These are phyloP conservation scores for Notarius lentiginosus DNA, from an alignment of 2,113 vertebrate species.

Conservation along the genomic window DNA sequence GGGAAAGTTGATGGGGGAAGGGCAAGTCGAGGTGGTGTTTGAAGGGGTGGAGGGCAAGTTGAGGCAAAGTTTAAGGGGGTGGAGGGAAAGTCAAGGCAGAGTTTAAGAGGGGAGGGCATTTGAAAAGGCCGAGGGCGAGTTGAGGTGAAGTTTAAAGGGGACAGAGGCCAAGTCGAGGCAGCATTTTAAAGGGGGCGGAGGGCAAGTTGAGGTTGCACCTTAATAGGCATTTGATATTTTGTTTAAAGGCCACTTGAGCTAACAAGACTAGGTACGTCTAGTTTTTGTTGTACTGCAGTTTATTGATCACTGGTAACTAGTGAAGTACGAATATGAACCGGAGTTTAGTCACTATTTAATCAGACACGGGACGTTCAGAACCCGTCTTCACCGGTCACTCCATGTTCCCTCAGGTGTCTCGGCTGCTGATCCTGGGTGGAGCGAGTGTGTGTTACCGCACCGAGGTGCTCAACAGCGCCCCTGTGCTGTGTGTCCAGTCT, in stretches of 20 bases:
- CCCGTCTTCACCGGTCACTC: not conserved
- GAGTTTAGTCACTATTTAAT: not conserved
- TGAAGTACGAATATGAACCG: not conserved
- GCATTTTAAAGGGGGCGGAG: not conserved
- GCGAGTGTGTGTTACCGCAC: conserved; percentile 93
- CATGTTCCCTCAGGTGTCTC: conserved; percentile 82
- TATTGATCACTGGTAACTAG: not conserved
- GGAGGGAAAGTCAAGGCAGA: too few relatives aligned
- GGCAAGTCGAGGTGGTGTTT: too few relatives aligned
- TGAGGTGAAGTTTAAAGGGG: too few relatives aligned
- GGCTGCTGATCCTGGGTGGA: conserved; percentile 90
- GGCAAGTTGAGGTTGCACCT: too few relatives aligned
- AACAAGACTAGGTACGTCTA: not conserved
- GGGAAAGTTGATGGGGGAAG: too few relatives aligned
- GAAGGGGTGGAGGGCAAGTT: not conserved
- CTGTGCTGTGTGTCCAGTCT: conserved; percentile 88
- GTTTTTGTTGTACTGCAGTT: not conserved
- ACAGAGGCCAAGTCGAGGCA: too few relatives aligned
- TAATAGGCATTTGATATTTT: not conserved
- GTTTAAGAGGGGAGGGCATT: not conserved
- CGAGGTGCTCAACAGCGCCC: conserved; percentile 90
- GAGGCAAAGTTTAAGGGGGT: not conserved
- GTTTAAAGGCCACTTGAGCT: not conserved
- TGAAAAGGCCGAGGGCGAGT: not conserved
- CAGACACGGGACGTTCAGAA: not conserved